Base-by-base conservation (phyloP, 2,113 vertebrate species). In the Symphodus melops region DNA sequence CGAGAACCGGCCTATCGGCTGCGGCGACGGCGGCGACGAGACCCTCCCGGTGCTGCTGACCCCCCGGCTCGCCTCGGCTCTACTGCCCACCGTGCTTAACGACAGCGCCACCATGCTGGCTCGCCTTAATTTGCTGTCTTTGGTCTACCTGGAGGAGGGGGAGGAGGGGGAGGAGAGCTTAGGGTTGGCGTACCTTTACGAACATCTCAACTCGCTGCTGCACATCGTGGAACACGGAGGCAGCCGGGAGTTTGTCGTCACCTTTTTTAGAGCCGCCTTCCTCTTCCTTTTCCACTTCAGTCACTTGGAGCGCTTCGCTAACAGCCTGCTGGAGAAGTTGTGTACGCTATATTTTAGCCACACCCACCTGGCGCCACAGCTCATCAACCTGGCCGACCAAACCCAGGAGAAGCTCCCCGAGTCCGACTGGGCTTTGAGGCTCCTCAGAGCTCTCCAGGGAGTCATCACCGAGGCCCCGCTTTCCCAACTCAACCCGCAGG, bases 1-100 rank as follows among this genome's bases (percentile, higher is more conserved):
- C 0, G 96, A 98, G 87, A 98, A 98, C 86, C 93, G 95, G 2
- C 96, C 96, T 0, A 93, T 98, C 61, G 88, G 94, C 54, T 94
- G 92, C 7, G 78, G 93, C 0, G 91, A 93, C 0, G 84, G 86
- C 0, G 84, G 86, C 0, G 94, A 95, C 2, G 96, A 97, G 80
- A 80, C 81, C 4, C 77, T 94, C 20, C 96, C 96, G 0, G 93
- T 98, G 72, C 91, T 96, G 61, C 90, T 98, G 12, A 95, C 95
- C 0, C 93, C 94, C 0, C 91, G 46, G 51, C 90, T 95, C 0
- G 93, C 94, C 1, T 72, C 72, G 0, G 90, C 91, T 3, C 91
- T 98, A 2, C 89, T 94, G 60, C 96, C 96, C 21, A 95, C 92
- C 0, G 90, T 96, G 65, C 95, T 97, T 67, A 92, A 96, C 0